phyloP scores from a whole-genome alignment of 2,888 invertebrate genomes.

The Camptogramma bilineatum region DNA sequence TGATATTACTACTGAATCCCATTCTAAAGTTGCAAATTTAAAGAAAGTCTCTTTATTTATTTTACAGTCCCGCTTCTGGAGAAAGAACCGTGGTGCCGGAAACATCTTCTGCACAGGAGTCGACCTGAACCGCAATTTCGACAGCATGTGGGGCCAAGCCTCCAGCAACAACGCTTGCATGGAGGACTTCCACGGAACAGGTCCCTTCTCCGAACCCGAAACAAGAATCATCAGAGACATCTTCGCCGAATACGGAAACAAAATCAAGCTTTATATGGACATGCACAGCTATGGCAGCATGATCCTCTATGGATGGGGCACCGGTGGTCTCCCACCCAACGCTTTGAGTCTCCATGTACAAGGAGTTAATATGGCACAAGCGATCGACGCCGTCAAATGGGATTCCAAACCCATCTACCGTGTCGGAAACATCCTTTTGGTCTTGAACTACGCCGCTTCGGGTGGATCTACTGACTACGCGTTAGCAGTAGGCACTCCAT shows the following conservation, averaged over 20 bases:
- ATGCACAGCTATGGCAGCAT: slow-evolving; percentile 90
- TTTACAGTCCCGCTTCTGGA: slow-evolving; percentile 86
- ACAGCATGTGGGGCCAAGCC: slow-evolving; percentile 86
- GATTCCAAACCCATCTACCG: slow-evolving; percentile 68
- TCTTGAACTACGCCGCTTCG: background rate
- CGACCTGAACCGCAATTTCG: slow-evolving; percentile 91
- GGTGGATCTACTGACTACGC: background rate
- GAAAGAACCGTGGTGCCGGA: slow-evolving; percentile 84
- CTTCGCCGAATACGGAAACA: slow-evolving; percentile 72
- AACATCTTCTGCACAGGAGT: slow-evolving; percentile 85
- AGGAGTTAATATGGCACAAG: slow-evolving; percentile 65
- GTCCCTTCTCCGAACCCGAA: slow-evolving; percentile 88
- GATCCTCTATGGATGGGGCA: slow-evolving; percentile 69
- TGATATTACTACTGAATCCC: too few relatives aligned
- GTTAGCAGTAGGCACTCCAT: background rate
- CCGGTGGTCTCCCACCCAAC: slow-evolving; percentile 72
- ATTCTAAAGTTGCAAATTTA: too few relatives aligned
- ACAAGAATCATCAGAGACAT: slow-evolving; percentile 83
- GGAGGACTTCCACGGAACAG: slow-evolving; percentile 86
- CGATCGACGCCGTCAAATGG: slow-evolving; percentile 72
- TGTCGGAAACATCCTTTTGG: slow-evolving; percentile 67
- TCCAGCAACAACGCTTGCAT: slow-evolving; percentile 80
- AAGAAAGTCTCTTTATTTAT: too few relatives aligned
- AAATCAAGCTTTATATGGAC: slow-evolving; percentile 88
- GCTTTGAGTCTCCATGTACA: slow-evolving; percentile 64